Evolutionary conservation across 2,888 invertebrate genomes (phyloP), one percentile per base, ranked within the genome.

Genomic region (Matsumyia berberina): DNA sequence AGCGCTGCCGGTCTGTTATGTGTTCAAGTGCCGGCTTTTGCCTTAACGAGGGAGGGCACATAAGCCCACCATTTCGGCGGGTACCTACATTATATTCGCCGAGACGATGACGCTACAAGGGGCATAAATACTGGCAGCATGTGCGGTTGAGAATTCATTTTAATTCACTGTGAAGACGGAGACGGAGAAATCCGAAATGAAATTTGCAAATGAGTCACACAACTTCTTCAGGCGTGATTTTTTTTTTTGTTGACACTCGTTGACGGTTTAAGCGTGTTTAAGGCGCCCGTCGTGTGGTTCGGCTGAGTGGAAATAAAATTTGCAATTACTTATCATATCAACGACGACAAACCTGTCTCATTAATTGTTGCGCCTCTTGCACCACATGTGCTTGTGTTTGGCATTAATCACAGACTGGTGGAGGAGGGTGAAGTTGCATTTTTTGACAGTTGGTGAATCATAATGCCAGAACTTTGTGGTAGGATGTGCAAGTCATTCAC

Each of bases 1-100:
- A 73, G 73, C 66, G 53, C 44, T 44, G 62, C 53, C 64, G 72
- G 17, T 29, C 44, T 53, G 60, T 67, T 79, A 53, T 80, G 66
- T 73, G 67, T 60, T 80, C 42, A 80, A 80, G 80, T 80, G 67
- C 73, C 73, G 66, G 66, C 60, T 72, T 60, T 66, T 64, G 19
- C 53, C 51, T 66, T 73, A 35, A 58, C 60, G 60, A 80, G 60
- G 60, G 60, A 62, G 67, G 60, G 67, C 29, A 64, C 46, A 35
- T 49, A 58, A 58, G 44, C 49, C 64, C 33, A 64, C 35, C 44
- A 74, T 64, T 74, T 46, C 19, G 35, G 73, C 64, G 57, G 70
- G 39, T 19, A 72, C n/a, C n/a, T n/a, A n/a, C 46, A 46, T 24
- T 31, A 6, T 31, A 39, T 33, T 51, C n/a, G 60, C 44, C 49